A percentile compares a stretch with the other conserved stretches of the same genome.
phyloP scores from a whole-genome alignment of 2,113 vertebrate genomes.

The Pycnonotus jocosus region DNA sequence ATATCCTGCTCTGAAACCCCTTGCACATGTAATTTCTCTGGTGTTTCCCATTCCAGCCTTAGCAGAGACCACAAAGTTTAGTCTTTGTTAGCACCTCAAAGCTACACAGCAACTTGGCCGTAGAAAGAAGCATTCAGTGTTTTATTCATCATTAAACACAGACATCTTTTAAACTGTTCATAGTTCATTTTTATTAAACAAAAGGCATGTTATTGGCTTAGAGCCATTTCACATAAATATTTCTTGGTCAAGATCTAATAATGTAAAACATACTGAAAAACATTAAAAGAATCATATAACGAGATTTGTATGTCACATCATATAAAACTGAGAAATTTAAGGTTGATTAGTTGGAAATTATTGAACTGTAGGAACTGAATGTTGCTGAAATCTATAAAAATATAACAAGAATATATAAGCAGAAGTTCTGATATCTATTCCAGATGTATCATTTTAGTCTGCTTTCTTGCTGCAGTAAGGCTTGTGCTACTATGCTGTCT shows the following conservation, averaged over 20 bases:
- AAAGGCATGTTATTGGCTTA: constrained; percentile 65
- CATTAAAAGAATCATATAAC: constrained; percentile 51
- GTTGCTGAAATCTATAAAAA: constrained; percentile 21
- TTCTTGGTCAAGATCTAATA: constrained; percentile 65
- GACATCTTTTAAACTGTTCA: constrained; percentile 65
- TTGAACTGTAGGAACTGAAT: background rate
- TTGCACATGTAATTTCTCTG: constrained; percentile 10
- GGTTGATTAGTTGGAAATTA: constrained; percentile 60
- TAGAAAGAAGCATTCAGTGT: constrained; percentile 35
- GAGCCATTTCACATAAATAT: constrained; percentile 70
- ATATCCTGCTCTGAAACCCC: background rate
- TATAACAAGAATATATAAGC: background rate
- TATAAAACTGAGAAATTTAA: constrained; percentile 62
- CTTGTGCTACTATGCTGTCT: background rate
- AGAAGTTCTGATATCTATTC: constrained; percentile 7
- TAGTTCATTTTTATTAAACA: constrained; percentile 66
- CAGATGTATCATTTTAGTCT: constrained; percentile 12
- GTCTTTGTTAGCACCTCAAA: constrained; percentile 66
- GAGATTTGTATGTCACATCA: constrained; percentile 47
- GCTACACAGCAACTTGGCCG: constrained; percentile 67
- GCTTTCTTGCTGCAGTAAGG: background rate
- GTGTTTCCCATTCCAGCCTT: constrained; percentile 46
- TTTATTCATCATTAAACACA: constrained; percentile 59
- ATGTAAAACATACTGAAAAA: constrained; percentile 62
- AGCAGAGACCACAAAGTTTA: constrained; percentile 47